Conservation (phyloP, 1,140 invertebrate species). For the Eriosoma lanigerum region DNA sequence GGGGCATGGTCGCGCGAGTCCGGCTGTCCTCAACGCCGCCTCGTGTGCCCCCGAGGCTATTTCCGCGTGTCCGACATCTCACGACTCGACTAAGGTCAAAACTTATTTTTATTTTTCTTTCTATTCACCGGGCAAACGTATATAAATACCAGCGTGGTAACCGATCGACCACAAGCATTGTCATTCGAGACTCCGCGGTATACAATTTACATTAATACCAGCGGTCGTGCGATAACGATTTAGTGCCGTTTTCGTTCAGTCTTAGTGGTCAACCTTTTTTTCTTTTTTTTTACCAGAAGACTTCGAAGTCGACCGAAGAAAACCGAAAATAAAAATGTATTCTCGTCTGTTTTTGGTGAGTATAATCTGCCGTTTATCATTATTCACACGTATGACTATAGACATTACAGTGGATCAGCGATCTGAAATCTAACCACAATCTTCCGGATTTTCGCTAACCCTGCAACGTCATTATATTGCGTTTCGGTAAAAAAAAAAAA, state of each 20-base stretch:
- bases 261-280: background rate
- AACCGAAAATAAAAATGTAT: background rate
- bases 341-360: conserved; percentile 6
- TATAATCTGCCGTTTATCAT: background rate
- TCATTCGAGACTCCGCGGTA: conserved; percentile 1
- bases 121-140: background rate
- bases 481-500: too few species aligned
- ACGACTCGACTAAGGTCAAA: conserved; percentile 9
- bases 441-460: too few species aligned
- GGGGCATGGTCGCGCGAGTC: background rate
- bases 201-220: too few species aligned
- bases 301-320: background rate
- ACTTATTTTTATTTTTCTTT: background rate
- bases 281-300: conserved; percentile 25
- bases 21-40: background rate
- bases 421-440: too few species aligned
- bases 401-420: too few species aligned
- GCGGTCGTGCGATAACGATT: background rate
- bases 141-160: conserved; percentile 8
- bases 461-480: too few species aligned
- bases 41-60: background rate
- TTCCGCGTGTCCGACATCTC: conserved; percentile 10
- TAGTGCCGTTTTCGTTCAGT: background rate
- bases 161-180: conserved; percentile 7
- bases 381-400: too few species aligned